Conservation (phyloP, 2,888 invertebrate species). For the Chelonus formosanus region DNA sequence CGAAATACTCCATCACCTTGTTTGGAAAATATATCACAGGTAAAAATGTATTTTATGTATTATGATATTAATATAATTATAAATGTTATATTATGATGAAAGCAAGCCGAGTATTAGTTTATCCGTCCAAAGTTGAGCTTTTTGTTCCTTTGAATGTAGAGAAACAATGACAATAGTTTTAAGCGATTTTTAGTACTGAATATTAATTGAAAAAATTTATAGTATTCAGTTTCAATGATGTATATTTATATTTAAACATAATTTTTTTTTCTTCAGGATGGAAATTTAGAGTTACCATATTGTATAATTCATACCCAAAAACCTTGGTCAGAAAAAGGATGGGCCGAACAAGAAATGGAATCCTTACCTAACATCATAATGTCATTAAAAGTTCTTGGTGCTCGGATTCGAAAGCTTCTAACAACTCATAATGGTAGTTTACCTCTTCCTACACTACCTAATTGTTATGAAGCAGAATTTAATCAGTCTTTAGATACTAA, state of each 20-base stretch:
- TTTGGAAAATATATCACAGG: slow-evolving; percentile 55
- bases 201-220: background rate
- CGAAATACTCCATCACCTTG: slow-evolving; percentile 69
- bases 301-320: slow-evolving; percentile 74
- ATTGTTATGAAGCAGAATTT: slow-evolving; percentile 82
- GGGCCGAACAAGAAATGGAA: slow-evolving; percentile 78
- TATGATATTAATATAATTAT: too few species aligned
- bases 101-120: too few species aligned
- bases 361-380: slow-evolving; percentile 71
- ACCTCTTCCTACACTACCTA: slow-evolving; percentile 82
- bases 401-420: slow-evolving; percentile 74
- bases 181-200: slow-evolving; percentile 44
- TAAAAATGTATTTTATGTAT: slow-evolving; percentile 35
- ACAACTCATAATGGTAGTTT: slow-evolving; percentile 79
- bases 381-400: slow-evolving; percentile 71
- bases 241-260: background rate
- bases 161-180: slow-evolving; percentile 51
- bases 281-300: slow-evolving; percentile 70
- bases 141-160: slow-evolving; percentile 3
- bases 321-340: slow-evolving; percentile 72
- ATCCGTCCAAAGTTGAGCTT: too few species aligned
- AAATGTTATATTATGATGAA: too few species aligned
- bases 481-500: slow-evolving; percentile 70
- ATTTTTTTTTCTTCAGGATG: slow-evolving; percentile 56
- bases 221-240: slow-evolving; percentile 3